These are phyloP conservation scores for Leucopternis melanops DNA, from an alignment of 2,113 vertebrate species.

Conservation along the genomic window DNA sequence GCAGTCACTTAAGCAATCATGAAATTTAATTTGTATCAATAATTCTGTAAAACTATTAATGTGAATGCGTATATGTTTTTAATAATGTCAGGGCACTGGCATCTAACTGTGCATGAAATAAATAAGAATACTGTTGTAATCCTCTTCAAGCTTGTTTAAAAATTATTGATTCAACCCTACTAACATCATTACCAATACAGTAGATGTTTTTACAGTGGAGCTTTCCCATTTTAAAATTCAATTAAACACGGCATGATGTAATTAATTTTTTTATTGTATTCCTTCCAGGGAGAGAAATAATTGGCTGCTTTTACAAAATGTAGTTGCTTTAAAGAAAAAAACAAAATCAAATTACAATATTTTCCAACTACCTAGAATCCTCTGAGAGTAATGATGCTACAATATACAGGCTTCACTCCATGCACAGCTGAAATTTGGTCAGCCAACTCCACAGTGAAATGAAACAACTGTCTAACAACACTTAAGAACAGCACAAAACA, in stretches of 20 bases:
- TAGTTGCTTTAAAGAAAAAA: not conserved
- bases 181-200: not conserved
- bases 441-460: not conserved
- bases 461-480: not conserved
- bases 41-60: not conserved
- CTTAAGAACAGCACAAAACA: not conserved
- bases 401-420: not conserved
- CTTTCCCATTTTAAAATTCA: not conserved
- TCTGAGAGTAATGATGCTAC: not conserved
- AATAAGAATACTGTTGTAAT: not conserved
- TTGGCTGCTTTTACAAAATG: not conserved
- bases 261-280: not conserved
- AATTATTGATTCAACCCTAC: not conserved
- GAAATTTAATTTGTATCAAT: not conserved
- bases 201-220: not conserved
- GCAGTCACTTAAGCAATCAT: not conserved
- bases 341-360: not conserved
- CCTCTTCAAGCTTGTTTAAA: not conserved
- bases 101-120: not conserved
- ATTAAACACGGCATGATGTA: not conserved
- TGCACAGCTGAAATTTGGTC: not conserved
- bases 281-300: not conserved
- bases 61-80: not conserved
- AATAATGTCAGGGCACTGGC: not conserved
- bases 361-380: not conserved